Conservation (phyloP, 2,797 vertebrate species). For the Morus bassanus region DNA sequence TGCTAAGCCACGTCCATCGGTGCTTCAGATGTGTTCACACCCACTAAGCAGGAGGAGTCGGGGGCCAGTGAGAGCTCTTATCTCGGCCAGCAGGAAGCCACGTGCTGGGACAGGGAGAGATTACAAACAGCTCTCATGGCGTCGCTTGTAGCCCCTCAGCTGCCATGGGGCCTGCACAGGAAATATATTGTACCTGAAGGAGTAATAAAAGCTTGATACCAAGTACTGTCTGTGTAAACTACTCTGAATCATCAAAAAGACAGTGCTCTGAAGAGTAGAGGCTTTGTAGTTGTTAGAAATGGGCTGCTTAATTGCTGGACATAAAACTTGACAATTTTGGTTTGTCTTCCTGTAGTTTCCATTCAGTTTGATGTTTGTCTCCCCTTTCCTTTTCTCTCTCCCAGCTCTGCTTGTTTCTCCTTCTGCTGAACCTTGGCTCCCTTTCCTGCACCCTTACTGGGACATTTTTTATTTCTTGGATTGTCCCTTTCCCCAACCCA, state of each 20-base stretch:
- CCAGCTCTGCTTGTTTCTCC: background rate
- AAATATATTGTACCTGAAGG: background rate
- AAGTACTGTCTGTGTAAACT: background rate
- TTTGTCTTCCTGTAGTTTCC: background rate
- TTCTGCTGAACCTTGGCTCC: background rate
- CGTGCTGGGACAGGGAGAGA: background rate
- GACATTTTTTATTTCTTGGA: background rate
- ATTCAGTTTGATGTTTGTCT: background rate
- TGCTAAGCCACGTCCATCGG: fast-evolving
- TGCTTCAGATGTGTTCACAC: background rate
- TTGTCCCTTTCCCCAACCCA: background rate
- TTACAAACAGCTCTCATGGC: background rate
- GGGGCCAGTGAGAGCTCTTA: background rate
- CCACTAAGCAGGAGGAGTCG: background rate
- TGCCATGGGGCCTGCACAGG: background rate
- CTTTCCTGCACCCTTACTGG: background rate
- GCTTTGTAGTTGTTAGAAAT: background rate
- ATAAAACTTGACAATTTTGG: background rate
- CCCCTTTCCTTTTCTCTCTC: background rate
- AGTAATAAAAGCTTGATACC: background rate
- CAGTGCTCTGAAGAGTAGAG: background rate
- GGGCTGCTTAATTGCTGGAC: background rate
- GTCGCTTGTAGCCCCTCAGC: background rate
- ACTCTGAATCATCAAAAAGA: background rate
- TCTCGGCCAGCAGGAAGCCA: background rate